phyloP scores from a whole-genome alignment of 2,113 vertebrate genomes.

The Nesogale talazaci region DNA sequence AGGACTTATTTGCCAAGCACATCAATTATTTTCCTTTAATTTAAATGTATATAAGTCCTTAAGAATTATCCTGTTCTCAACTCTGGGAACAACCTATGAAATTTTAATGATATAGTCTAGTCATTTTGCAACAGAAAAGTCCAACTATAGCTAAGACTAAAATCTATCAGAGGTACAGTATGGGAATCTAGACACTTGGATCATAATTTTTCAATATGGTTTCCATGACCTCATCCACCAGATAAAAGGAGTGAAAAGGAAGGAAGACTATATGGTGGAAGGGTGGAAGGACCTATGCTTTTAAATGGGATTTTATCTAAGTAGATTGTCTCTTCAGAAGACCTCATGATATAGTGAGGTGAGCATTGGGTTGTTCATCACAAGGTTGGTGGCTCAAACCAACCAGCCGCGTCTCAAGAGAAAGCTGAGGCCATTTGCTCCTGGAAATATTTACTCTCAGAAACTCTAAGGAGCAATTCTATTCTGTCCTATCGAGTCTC shows the following conservation, averaged over 20 bases:
- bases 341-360: too few species aligned
- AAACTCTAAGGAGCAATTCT: too few species aligned
- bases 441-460: too few species aligned
- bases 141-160: not conserved
- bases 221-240: not conserved
- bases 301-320: too few species aligned
- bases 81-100: not conserved
- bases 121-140: not conserved
- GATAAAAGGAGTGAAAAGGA: not conserved
- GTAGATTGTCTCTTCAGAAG: too few species aligned
- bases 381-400: too few species aligned
- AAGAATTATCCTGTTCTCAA: not conserved
- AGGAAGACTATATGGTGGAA: not conserved
- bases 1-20: not conserved
- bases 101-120: not conserved
- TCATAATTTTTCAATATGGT: not conserved
- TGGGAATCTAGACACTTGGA: not conserved
- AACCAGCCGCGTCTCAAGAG: too few species aligned
- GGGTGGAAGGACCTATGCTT: not conserved
- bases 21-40: not conserved
- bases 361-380: too few species aligned
- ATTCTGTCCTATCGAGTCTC: too few species aligned
- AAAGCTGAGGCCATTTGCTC: too few species aligned
- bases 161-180: not conserved
- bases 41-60: constrained; percentile 23